Conservation (phyloP, 1,140 invertebrate species). For the Drosophila orosa region DNA sequence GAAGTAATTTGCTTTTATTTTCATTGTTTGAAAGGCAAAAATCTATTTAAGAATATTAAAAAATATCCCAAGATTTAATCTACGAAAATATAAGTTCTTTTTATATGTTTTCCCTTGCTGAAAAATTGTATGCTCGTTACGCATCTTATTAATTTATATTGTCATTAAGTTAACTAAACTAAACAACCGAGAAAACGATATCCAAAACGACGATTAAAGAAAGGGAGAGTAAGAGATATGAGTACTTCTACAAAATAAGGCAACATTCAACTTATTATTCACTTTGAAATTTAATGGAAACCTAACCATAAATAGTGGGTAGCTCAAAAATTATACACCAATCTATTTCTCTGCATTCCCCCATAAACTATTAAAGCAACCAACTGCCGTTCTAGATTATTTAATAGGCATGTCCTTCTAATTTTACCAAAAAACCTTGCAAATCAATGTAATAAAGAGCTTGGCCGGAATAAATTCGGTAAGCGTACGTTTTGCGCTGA, state of each 20-base stretch:
- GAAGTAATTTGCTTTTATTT: no score
- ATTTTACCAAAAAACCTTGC: not conserved
- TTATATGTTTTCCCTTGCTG: no score
- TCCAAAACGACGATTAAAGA: not conserved
- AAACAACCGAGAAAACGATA: no score
- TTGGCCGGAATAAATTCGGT: conserved; percentile 1
- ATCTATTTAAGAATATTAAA: no score
- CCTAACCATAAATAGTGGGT: not conserved
- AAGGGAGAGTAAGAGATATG: not conserved
- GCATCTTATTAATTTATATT: no score
- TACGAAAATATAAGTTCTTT: no score
- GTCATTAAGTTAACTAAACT: no score
- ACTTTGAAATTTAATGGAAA: not conserved
- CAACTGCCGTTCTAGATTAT: not conserved
- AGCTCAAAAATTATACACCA: not conserved
- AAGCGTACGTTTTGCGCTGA: conserved; percentile 30
- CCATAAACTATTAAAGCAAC: not conserved
- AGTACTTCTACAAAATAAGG: not conserved
- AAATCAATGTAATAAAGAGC: conserved; percentile 3
- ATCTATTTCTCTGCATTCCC: not conserved
- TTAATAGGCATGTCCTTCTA: conserved; percentile 9
- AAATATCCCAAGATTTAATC: not conserved
- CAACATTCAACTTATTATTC: not conserved
- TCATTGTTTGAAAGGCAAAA: no score
- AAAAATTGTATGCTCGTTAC: no score